A percentile compares a stretch with the other conserved stretches of the same genome.
Conservation (phyloP, 2,797 vertebrate genomes). For the Hydrocynus forskahlii region DNA sequence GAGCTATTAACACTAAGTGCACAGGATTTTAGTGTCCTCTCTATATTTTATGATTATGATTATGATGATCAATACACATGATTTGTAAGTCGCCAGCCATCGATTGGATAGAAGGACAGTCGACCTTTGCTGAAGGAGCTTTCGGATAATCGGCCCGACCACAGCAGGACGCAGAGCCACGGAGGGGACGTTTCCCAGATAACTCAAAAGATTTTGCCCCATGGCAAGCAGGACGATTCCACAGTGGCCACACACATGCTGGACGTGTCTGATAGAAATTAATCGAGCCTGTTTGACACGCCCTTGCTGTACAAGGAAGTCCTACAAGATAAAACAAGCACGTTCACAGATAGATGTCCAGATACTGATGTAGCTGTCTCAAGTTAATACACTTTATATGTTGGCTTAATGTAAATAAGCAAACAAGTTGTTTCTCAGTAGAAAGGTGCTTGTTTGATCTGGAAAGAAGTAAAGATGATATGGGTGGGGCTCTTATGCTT, state of each 20-base stretch:
- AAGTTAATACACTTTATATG: background rate
- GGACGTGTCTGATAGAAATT: background rate
- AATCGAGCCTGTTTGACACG: too few relatives aligned
- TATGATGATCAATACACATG: conserved; percentile 91
- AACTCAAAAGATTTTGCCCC: background rate
- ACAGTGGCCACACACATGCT: background rate
- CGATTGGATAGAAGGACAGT: conserved; percentile 84
- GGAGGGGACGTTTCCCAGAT: conserved; percentile 8
- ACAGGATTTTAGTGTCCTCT: conserved; percentile 90
- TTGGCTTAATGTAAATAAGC: conserved; percentile 1
- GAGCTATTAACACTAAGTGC: conserved; percentile 96
- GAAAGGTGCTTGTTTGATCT: conserved; percentile 26
- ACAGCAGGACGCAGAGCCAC: conserved; percentile 63
- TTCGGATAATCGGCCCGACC: conserved; percentile 80
- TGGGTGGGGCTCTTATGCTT: conserved; percentile 24
- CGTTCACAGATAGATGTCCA: background rate
- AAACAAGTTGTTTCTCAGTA: conserved; percentile 12
- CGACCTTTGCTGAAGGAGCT: conserved; percentile 85
- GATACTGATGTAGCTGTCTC: background rate
- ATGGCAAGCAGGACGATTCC: background rate
- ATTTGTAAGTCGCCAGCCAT: conserved; percentile 89
- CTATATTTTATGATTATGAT: conserved; percentile 84
- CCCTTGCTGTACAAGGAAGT: background rate
- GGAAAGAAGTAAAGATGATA: conserved; percentile 38
- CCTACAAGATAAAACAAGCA: background rate